Evolutionary conservation across 2,888 invertebrate genomes (phyloP), one percentile per base, ranked within the genome.

Genomic region (Apamea sordens): DNA sequence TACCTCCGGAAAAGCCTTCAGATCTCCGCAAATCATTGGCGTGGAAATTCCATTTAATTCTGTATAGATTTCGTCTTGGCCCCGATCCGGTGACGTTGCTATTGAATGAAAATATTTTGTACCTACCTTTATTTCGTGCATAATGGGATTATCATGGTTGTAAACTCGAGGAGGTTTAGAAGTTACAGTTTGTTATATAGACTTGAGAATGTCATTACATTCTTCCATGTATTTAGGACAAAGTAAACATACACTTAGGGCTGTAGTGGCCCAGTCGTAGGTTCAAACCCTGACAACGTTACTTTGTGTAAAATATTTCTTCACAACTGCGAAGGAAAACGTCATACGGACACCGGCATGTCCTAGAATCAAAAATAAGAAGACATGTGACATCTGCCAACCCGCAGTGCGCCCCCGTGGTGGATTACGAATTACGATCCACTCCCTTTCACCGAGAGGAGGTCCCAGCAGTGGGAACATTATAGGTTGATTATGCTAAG

Each of bases 11-110:
- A 93, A 94, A 92, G 93, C 92, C 93, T 93, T 94, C 93, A 92
- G 92, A 94, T 93, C 93, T 93, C 91, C 92, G 85, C 88, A 89
- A 93, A 89, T 91, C 93, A 91, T 90, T 94, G 91, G 89, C 89
- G 93, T 92, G 92, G 94, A 96, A 95, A 95, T 93, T 94, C 93
- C 93, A 94, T 95, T 95, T 94, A 94, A 95, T 95, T 93, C 92
- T 88, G 92, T 88, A 90, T 90, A 89, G 90, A 92, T 92, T 93
- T 91, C 90, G 87, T 90, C 86, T 89, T 87, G 88, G 88, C 65
- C 74, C 80, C 80, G 68, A 74, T 70, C 59, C 74, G 76, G 59
- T 81, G 81, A 81, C 82, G 82, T 85, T 87, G 72, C 73, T 82
- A 79, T 84, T 75, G 78, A 83, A 79, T 70, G 65, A 68, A 72